Conservation (phyloP, 2,797 vertebrate species). For the Tragelaphus oryx region DNA sequence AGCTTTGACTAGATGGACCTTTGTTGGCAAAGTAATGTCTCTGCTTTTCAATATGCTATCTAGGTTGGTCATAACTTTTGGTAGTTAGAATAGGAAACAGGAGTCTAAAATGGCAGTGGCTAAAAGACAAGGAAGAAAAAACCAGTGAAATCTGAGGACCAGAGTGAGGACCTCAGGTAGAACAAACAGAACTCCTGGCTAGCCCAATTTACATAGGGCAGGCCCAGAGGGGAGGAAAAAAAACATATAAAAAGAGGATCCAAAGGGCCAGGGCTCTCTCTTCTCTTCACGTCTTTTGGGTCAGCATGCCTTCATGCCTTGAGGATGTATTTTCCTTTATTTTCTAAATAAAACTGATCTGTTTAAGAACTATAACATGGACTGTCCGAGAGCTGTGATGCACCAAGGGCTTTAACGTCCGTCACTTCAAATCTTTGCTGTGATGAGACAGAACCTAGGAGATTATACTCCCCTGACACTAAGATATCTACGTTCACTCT, state of each 20-base stretch:
- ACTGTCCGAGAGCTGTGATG: rapidly evolving
- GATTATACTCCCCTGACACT: background rate
- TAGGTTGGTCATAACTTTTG: background rate
- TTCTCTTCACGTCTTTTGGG: background rate
- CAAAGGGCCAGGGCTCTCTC: background rate
- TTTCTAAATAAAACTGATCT: background rate
- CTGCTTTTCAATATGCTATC: no score
- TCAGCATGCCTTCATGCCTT: background rate
- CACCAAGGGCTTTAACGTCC: rapidly evolving
- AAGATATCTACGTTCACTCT: background rate
- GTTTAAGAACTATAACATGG: background rate
- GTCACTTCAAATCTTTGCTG: background rate
- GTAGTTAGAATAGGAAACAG: background rate
- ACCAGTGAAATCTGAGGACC: rapidly evolving
- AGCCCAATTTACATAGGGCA: background rate
- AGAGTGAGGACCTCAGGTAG: background rate
- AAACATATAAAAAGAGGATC: background rate
- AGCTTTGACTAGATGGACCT: no score
- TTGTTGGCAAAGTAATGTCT: no score
- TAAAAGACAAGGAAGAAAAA: background rate
- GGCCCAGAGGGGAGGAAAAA: rapidly evolving
- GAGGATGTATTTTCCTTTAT: background rate
- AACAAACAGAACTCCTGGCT: background rate
- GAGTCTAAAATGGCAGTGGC: rapidly evolving
- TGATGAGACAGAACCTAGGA: background rate